phyloP scores from a whole-genome alignment of 1,140 invertebrate species.

The Pseudomyrmex concolor region DNA sequence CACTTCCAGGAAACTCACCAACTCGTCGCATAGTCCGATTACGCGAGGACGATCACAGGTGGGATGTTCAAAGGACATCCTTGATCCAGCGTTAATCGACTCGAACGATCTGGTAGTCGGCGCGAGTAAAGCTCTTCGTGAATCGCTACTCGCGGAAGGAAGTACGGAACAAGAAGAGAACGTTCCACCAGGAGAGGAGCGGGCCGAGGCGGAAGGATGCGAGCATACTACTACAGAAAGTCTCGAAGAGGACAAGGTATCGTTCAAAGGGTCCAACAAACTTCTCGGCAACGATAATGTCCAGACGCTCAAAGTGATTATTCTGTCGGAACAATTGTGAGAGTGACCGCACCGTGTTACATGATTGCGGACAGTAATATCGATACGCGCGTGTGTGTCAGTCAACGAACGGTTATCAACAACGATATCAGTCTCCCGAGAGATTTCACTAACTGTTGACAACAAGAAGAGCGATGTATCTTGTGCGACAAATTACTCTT shows the following conservation, averaged over 20 bases:
- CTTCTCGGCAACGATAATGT: conserved; percentile 82
- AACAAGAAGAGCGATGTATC: not conserved
- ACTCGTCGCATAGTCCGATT: conserved; percentile 11
- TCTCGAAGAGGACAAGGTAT: conserved; percentile 76
- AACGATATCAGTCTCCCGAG: not conserved
- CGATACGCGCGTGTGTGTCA: not conserved
- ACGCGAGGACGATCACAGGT: conserved; percentile 6
- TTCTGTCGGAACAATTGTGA: conserved; percentile 84
- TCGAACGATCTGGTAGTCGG: not conserved
- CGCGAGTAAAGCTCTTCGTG: conserved; percentile 44
- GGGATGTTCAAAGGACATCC: conserved; percentile 10
- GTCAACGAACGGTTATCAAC: conserved; percentile 1
- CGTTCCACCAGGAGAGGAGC: conserved; percentile 74
- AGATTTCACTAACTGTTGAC: conserved; percentile 10
- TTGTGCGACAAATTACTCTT: not conserved
- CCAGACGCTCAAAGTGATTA: conserved; percentile 83
- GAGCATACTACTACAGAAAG: conserved; percentile 79
- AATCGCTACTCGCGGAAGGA: not conserved
- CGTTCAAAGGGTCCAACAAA: conserved; percentile 77
- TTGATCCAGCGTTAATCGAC: not conserved
- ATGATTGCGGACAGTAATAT: conserved; percentile 32
- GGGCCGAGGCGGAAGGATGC: conserved; percentile 83
- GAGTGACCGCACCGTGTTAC: conserved; percentile 40
- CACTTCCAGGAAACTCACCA: conserved; percentile 4
- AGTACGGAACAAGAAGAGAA: conserved; percentile 16